These are phyloP conservation scores for Diarsia dahlii DNA, from an alignment of 2,888 invertebrate species.

Conservation along the genomic window DNA sequence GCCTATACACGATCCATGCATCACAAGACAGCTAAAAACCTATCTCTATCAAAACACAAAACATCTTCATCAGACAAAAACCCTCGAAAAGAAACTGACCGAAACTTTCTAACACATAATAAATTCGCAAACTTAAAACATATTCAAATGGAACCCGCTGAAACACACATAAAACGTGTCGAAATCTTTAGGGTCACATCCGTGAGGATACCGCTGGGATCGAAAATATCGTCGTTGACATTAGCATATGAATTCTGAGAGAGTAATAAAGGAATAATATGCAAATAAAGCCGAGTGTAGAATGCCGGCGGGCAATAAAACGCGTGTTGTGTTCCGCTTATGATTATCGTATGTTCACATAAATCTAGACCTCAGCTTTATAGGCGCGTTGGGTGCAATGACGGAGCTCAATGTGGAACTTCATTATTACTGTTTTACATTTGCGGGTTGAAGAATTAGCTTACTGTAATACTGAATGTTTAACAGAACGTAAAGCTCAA, in stretches of 20 bases:
- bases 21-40: background rate
- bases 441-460: constrained; percentile 43
- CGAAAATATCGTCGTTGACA: constrained; percentile 79
- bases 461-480: constrained; percentile 18
- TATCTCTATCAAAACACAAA: background rate
- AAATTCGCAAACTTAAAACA: constrained; percentile 68
- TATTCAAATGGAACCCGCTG: constrained; percentile 68
- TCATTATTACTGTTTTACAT: constrained; percentile 62
- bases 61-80: background rate
- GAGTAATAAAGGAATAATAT: constrained; percentile 89
- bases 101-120: constrained; percentile 57
- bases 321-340: constrained; percentile 73
- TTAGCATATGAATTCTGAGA: constrained; percentile 86
- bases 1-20: background rate
- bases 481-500: too few relatives aligned
- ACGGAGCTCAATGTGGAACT: constrained; percentile 44
- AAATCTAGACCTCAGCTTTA: constrained; percentile 70
- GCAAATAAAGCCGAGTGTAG: constrained; percentile 80
- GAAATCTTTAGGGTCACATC: constrained; percentile 78
- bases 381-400: constrained; percentile 62
- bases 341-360: constrained; percentile 72
- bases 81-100: constrained; percentile 44
- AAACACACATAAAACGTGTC: constrained; percentile 72
- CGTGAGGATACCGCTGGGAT: constrained; percentile 75
- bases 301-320: constrained; percentile 75